Base-by-base conservation (phyloP, 2,113 vertebrate genomes). In the Corythoichthys haematopterus region DNA sequence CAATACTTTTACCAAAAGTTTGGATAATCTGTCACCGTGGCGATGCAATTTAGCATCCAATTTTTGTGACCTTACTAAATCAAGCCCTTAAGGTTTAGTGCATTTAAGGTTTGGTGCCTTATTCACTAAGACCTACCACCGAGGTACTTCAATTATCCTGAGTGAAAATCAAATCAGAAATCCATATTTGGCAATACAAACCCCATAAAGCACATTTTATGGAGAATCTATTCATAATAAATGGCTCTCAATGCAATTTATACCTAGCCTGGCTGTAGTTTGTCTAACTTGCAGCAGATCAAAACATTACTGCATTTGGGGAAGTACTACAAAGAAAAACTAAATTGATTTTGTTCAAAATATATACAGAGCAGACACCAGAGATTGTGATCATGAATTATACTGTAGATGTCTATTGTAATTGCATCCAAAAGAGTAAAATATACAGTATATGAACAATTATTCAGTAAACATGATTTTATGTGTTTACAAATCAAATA, bases 201-300 rank as follows among this genome's bases (percentile, higher is more conserved):
- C 66, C 63, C 64, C 61, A 71, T 77, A 66, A 82, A 88, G 78
- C 76, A 85, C 84, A 81, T 86, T 89, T 91, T 78, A 91, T 89
- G 66, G 59, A 61, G 75, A 66, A 66, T 67, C 38, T 81, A 87
- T 90, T 88, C 86, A 85, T 90, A 88, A 89, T 86, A 76, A 80
- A 71, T 58, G 82, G 69, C 76, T 78, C 65, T 75, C 61, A 68
- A 74, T 74, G 68, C 75, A 77, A 68, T 73, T 80, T 69, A 68
- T 80, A 77, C 63, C 65, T 4, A 70, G 83, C 77, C 65, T 61
- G 65, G 64, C 82, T 76, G 72, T 66, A 67, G 72, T 64, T 63
- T 72, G 74, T 58, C 69, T 67, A 74, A 80, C 76, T 78, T 70
- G 69, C 74, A 55, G 64, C 51, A 63, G 71, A 81, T 82, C 84